Conservation (phyloP, 2,113 vertebrate species). For the Charadrius vociferus region DNA sequence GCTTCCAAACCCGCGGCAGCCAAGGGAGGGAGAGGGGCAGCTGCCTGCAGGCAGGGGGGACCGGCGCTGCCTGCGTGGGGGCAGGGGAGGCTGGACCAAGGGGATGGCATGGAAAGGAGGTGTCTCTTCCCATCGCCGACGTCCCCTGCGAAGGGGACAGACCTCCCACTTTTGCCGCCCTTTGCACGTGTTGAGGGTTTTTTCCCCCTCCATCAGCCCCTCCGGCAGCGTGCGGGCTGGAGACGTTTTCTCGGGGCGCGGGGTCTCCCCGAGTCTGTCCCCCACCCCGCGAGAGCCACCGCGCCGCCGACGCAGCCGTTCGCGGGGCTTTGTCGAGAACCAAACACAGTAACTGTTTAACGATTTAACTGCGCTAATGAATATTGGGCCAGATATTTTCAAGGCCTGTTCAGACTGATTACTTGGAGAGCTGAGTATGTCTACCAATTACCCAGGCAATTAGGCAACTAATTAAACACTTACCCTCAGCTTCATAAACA, state of each 20-base stretch:
- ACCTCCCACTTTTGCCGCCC: fast-evolving
- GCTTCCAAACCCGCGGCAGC: background rate
- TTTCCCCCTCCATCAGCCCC: too few species aligned
- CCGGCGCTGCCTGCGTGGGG: fast-evolving
- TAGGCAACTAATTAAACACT: constrained; percentile 99
- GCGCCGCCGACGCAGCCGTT: constrained; percentile 44
- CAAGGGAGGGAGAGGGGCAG: background rate
- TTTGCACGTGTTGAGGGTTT: background rate
- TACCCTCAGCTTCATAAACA: constrained; percentile 94
- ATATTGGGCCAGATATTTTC: constrained; percentile 98
- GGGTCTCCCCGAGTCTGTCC: background rate
- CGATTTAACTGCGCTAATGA: constrained; percentile 94
- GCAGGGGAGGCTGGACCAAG: background rate
- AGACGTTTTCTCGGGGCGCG: fast-evolving
- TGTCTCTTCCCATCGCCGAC: fast-evolving
- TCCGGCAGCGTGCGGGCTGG: background rate
- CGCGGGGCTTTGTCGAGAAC: constrained; percentile 66
- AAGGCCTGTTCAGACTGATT: constrained; percentile 98
- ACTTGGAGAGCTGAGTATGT: constrained; percentile 98
- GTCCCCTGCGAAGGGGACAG: background rate
- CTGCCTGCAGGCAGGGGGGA: background rate
- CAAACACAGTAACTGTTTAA: constrained; percentile 79
- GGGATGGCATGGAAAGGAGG: background rate
- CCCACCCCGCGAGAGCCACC: background rate
- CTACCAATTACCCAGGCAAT: constrained; percentile 99